Evolutionary conservation across 2,888 invertebrate species (phyloP).

Genomic region (Sinodicranocentrus sp.): DNA sequence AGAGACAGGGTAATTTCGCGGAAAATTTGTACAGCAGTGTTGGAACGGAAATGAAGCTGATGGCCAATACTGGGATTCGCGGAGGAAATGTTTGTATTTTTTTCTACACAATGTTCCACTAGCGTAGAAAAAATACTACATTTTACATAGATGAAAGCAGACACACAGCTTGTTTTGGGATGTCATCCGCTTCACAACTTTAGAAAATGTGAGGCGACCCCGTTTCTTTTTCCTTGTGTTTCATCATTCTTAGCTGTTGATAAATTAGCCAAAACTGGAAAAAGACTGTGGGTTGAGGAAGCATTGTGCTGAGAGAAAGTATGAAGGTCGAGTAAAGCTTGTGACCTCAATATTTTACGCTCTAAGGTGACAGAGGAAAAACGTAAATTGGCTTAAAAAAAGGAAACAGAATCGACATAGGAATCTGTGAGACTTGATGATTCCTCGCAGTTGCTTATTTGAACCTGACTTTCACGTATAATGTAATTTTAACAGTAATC

Average conservation of each 20-base stretch:
- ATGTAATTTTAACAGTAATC: conserved; percentile 89
- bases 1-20: conserved; percentile 69
- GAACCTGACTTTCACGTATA: conserved; percentile 90
- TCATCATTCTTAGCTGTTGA: neutral
- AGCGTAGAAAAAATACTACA: too few relatives aligned
- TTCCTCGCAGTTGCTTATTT: too few relatives aligned
- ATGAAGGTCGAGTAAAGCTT: too few relatives aligned
- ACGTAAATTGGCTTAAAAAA: neutral
- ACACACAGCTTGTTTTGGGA: too few relatives aligned
- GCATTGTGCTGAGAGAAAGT: neutral
- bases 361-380: neutral
- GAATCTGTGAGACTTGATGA: too few relatives aligned
- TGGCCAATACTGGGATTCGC: conserved; percentile 61
- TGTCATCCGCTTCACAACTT: too few relatives aligned
- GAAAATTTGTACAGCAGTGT: conserved; percentile 61
- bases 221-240: neutral
- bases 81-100: too few relatives aligned
- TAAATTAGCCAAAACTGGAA: neutral
- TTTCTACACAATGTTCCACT: too few relatives aligned
- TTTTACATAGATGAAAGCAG: too few relatives aligned
- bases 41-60: conserved; percentile 62
- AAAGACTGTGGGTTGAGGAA: neutral
- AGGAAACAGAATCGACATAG: conserved; percentile 79
- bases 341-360: neutral
- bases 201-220: too few relatives aligned